Evolutionary conservation across 2,113 vertebrate genomes (phyloP).

Genomic region (Eulemur rufifrons): DNA sequence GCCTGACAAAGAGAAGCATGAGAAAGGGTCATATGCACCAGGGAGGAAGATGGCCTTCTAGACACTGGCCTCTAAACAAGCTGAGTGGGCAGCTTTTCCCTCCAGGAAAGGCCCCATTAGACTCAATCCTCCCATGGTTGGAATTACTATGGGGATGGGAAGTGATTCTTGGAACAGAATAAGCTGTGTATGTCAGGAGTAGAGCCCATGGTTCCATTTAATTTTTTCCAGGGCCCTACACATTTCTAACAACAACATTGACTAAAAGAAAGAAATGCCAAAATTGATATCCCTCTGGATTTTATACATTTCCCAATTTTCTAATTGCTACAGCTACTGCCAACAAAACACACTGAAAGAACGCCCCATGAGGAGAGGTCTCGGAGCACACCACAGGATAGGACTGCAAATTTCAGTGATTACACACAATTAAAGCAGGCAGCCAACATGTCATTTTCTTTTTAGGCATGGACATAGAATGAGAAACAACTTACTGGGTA

Average conservation of each 20-base stretch:
- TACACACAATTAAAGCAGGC: slow-evolving; percentile 77
- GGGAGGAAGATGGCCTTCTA: slow-evolving; percentile 32
- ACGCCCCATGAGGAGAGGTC: slow-evolving; percentile 70
- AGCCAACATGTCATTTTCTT: slow-evolving; percentile 79
- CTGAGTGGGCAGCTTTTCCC: not conserved
- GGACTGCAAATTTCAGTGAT: slow-evolving; percentile 78
- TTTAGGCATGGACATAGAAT: slow-evolving; percentile 73
- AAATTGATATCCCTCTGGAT: slow-evolving; percentile 65
- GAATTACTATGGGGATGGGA: not conserved
- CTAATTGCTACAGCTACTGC: slow-evolving; percentile 73
- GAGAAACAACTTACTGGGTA: slow-evolving; percentile 63
- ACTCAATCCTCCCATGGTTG: not conserved
- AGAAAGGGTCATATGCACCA: not conserved
- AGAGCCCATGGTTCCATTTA: not conserved
- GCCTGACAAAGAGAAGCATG: slow-evolving; percentile 43
- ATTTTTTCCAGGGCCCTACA: slow-evolving; percentile 15
- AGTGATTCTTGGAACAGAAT: not conserved
- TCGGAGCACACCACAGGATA: slow-evolving; percentile 72
- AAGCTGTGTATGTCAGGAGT: not conserved
- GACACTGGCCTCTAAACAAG: not conserved
- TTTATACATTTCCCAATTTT: slow-evolving; percentile 72
- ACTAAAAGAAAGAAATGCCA: slow-evolving; percentile 58
- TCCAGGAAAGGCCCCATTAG: not conserved
- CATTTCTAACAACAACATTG: slow-evolving; percentile 7
- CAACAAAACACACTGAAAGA: slow-evolving; percentile 65